phyloP scores from a whole-genome alignment of 2,888 invertebrate species.

The Salpingus planirostris region DNA sequence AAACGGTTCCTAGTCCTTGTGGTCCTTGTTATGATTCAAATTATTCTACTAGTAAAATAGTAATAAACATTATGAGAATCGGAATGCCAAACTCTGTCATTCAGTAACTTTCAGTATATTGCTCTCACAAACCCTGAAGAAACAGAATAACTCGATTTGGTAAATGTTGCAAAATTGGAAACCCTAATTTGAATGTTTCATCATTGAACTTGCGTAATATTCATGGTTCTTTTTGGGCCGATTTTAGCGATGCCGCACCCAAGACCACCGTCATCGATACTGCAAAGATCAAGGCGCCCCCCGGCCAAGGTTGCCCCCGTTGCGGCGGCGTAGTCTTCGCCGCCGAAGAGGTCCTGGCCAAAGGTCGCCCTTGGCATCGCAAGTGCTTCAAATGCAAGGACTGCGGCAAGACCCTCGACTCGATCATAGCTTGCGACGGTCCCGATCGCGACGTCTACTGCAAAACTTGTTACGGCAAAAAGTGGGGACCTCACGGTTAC shows the following conservation, averaged over 20 bases:
- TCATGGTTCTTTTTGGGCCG: too few species aligned
- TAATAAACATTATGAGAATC: too few species aligned
- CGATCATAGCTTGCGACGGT: slow-evolving; percentile 90
- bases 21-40: too few species aligned
- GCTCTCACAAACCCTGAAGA: too few species aligned
- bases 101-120: too few species aligned
- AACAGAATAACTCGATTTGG: too few species aligned
- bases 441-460: slow-evolving; percentile 91
- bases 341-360: slow-evolving; percentile 89
- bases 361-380: slow-evolving; percentile 84
- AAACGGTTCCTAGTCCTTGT: too few species aligned
- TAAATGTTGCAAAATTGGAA: too few species aligned
- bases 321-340: slow-evolving; percentile 88
- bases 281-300: slow-evolving; percentile 66
- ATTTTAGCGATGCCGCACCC: slow-evolving; percentile 64
- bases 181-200: too few species aligned
- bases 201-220: too few species aligned
- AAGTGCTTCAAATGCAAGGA: slow-evolving; percentile 89
- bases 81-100: too few species aligned
- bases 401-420: slow-evolving; percentile 90
- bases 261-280: slow-evolving; percentile 72
- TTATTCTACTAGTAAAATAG: too few species aligned
- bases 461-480: slow-evolving; percentile 95
- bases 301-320: slow-evolving; percentile 82
- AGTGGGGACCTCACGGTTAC: slow-evolving; percentile 95